These are phyloP conservation scores for Crocodylus rhombifer DNA, from an alignment of 2,797 vertebrate species.

Conservation along the genomic window DNA sequence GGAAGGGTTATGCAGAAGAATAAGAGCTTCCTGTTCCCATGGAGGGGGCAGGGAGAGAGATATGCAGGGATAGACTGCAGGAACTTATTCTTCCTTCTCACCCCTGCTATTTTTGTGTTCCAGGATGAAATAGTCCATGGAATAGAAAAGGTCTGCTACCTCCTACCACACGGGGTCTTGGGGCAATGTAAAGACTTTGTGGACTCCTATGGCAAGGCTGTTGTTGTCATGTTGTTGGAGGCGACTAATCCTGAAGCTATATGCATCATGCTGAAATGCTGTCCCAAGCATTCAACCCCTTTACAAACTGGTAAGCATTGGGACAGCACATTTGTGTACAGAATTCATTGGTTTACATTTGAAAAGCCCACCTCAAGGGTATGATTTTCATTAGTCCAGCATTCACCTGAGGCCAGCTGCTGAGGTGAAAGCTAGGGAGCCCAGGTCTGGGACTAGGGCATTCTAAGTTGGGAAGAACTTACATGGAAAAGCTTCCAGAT, in stretches of 20 bases:
- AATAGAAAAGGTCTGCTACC: slow-evolving; percentile 87
- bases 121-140: slow-evolving; percentile 86
- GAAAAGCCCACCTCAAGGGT: not conserved
- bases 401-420: not conserved
- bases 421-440: not conserved
- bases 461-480: rapidly evolving
- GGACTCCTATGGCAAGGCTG: slow-evolving; percentile 86
- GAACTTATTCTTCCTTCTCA: not conserved
- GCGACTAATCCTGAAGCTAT: slow-evolving; percentile 85
- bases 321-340: not conserved
- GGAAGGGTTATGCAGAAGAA: not conserved
- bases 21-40: not conserved
- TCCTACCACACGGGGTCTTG: slow-evolving; percentile 83
- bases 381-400: not conserved
- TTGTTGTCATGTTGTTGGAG: slow-evolving; percentile 89
- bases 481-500: no score
- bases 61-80: not conserved
- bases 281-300: slow-evolving; percentile 62
- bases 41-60: not conserved
- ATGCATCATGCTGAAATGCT: slow-evolving; percentile 86
- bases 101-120: not conserved
- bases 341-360: not conserved
- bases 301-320: slow-evolving; percentile 71
- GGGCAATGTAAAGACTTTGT: slow-evolving; percentile 90
- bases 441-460: rapidly evolving